These are phyloP conservation scores for Amphipoea lucens DNA, from an alignment of 2,888 invertebrate genomes.

Conservation along the genomic window DNA sequence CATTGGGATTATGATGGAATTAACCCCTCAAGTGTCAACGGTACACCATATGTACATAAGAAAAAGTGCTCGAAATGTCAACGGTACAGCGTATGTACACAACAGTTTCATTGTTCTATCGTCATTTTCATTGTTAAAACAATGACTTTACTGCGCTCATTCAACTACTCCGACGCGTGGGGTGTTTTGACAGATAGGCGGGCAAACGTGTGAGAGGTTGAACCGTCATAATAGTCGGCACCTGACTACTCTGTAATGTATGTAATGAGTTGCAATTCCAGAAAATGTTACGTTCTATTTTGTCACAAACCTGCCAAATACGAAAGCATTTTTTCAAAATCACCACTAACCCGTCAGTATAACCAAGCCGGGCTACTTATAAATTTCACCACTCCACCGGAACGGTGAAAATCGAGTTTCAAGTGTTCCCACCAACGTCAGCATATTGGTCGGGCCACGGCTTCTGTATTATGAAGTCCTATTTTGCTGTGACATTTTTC, in stretches of 20 bases:
- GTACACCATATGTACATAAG: no score
- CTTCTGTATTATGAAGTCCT: conserved; percentile 86
- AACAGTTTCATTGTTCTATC: no score
- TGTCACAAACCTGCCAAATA: not conserved
- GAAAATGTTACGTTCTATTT: not conserved
- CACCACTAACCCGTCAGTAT: conserved; percentile 52
- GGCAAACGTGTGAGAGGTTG: no score
- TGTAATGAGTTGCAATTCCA: not conserved
- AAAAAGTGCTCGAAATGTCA: no score
- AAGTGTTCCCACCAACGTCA: conserved; percentile 82
- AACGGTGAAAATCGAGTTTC: conserved; percentile 85
- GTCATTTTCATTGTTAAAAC: no score
- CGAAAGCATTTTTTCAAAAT: conserved; percentile 6
- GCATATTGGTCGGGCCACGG: conserved; percentile 85
- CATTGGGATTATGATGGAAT: not conserved
- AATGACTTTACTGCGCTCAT: no score
- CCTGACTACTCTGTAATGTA: not conserved
- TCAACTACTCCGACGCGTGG: no score
- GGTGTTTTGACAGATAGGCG: no score
- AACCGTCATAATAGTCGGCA: not conserved
- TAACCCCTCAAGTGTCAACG: no score
- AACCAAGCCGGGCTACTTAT: conserved; percentile 73
- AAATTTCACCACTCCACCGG: conserved; percentile 78
- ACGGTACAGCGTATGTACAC: no score
- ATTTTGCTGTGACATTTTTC: conserved; percentile 88